These are phyloP conservation scores for Cirrhinus molitorella DNA, from an alignment of 2,797 vertebrate genomes.

Conservation along the genomic window DNA sequence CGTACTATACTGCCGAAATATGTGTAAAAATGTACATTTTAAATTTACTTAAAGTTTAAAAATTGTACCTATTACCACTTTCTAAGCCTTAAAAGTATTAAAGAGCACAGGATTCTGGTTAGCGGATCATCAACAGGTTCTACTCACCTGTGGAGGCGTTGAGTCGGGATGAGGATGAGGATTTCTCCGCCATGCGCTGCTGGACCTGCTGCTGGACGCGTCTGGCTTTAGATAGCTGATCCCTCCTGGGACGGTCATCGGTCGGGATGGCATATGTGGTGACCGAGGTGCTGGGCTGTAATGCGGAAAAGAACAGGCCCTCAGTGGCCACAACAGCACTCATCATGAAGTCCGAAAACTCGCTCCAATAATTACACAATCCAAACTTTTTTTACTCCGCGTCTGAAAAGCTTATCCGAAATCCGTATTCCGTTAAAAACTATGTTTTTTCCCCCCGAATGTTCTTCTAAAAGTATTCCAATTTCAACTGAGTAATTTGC, in stretches of 20 bases:
- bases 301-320: conserved; percentile 86
- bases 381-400: neutral
- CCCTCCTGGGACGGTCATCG: conserved; percentile 78
- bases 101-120: neutral
- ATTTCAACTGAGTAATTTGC: neutral
- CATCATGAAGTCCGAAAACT: conserved; percentile 59
- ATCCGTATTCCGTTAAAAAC: neutral
- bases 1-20: neutral
- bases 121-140: neutral
- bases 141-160: conserved; percentile 73
- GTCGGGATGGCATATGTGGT: conserved; percentile 89
- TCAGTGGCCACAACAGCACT: conserved; percentile 66
- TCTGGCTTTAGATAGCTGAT: conserved; percentile 76
- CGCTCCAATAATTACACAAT: neutral
- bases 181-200: conserved; percentile 87
- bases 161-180: conserved; percentile 69
- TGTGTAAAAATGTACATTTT: neutral
- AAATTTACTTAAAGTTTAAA: too few relatives aligned
- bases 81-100: neutral
- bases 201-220: conserved; percentile 94
- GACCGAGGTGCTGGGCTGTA: conserved; percentile 88
- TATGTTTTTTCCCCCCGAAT: neutral
- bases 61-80: too few relatives aligned
- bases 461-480: neutral
- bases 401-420: neutral